These are phyloP conservation scores for Triops cancriformis DNA, from an alignment of 1,140 invertebrate species.

Conservation along the genomic window DNA sequence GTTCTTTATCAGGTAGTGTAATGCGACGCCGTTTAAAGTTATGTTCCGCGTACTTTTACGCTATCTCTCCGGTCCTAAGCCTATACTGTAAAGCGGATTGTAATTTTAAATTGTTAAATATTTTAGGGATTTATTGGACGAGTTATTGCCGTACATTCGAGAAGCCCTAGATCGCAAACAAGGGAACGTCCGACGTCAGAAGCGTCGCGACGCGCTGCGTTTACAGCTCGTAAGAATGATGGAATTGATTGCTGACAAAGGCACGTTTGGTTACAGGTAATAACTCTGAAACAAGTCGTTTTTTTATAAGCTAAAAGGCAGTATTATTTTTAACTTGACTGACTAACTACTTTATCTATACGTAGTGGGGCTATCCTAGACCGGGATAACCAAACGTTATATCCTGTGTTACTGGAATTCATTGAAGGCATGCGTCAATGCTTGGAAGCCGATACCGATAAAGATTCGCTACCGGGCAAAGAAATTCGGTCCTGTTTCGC, in stretches of 20 bases:
- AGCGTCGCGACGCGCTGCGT: conserved; percentile 83
- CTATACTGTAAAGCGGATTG: too few relatives aligned
- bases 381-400: conserved; percentile 67
- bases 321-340: neutral
- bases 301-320: too few relatives aligned
- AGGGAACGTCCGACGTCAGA: conserved; percentile 83
- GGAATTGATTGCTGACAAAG: conserved; percentile 83
- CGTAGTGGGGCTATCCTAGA: conserved; percentile 47
- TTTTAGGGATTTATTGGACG: conserved; percentile 89
- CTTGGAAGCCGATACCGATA: conserved; percentile 82
- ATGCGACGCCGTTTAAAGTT: too few relatives aligned
- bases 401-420: conserved; percentile 84
- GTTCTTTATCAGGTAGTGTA: too few relatives aligned
- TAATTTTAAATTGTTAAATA: conserved; percentile 28
- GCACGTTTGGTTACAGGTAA: conserved; percentile 81
- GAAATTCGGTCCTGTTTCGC: conserved; percentile 90
- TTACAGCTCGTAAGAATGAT: conserved; percentile 82
- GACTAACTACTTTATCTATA: neutral
- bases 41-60: too few relatives aligned
- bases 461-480: conserved; percentile 65
- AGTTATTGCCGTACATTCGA: conserved; percentile 77
- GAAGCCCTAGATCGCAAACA: conserved; percentile 97
- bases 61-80: too few relatives aligned
- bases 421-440: conserved; percentile 87
- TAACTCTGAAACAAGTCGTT: neutral